Conservation (phyloP, 2,888 invertebrate species). For the Diloba caeruleocephala region DNA sequence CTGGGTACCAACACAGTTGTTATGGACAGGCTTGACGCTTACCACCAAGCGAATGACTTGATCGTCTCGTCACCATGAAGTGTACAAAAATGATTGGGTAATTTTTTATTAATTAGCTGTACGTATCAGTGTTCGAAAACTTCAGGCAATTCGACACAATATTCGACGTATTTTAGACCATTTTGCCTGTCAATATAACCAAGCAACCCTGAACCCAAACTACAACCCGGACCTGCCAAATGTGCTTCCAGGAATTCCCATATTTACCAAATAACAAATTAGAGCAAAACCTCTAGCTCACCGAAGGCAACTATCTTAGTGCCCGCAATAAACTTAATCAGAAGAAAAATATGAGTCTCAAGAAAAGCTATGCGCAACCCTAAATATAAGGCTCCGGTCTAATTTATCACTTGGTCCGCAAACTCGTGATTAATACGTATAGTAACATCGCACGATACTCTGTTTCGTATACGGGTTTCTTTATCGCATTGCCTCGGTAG, state of each 20-base stretch:
- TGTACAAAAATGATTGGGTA: no score
- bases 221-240: conserved; percentile 15
- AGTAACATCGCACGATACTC: conserved; percentile 64
- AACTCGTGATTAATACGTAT: conserved; percentile 67
- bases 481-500: conserved; percentile 49
- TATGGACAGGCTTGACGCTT: no score
- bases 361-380: conserved; percentile 30
- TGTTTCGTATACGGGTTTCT: conserved; percentile 55
- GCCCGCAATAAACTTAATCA: conserved; percentile 10
- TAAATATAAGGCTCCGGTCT: conserved; percentile 55
- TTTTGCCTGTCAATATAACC: no score
- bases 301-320: conserved; percentile 14
- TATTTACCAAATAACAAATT: conserved; percentile 20
- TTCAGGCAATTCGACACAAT: no score
- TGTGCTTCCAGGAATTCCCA: neutral
- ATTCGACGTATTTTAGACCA: no score
- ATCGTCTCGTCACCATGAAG: no score
- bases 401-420: conserved; percentile 70
- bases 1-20: no score
- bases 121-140: no score
- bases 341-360: conserved; percentile 1
- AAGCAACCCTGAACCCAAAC: neutral
- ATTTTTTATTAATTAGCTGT: no score
- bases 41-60: no score
- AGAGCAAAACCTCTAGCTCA: conserved; percentile 7